A percentile compares a stretch with the other conserved stretches of the same genome.
Conservation (phyloP, 64 coral and sea anemone genomes). For the Dendrophyllia cribrosa region DNA sequence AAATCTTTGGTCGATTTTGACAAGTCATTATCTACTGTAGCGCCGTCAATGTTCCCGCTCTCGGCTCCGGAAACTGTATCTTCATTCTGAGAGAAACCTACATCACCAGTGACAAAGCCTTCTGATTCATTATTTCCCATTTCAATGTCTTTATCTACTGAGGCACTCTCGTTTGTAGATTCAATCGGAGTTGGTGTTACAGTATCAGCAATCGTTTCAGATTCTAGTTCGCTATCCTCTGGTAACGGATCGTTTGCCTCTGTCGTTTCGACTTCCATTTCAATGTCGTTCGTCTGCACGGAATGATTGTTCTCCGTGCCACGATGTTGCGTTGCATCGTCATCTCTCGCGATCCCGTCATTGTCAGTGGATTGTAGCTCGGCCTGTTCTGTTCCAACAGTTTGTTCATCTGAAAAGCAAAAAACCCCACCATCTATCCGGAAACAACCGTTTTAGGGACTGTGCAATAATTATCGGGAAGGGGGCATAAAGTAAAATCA, state of each 20-base stretch:
- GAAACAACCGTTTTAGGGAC: too few species aligned
- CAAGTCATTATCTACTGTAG: conserved; percentile 4
- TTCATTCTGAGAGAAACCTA: background rate
- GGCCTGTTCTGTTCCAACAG: background rate
- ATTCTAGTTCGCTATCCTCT: background rate
- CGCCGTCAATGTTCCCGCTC: too few species aligned
- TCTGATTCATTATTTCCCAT: background rate
- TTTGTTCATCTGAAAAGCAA: background rate
- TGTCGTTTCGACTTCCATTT: background rate
- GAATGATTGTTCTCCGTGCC: background rate
- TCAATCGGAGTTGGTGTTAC: background rate
- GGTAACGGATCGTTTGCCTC: background rate
- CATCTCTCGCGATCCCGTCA: background rate
- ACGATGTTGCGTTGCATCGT: background rate
- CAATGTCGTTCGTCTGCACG: background rate
- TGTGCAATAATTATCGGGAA: too few species aligned
- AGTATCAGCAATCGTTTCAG: background rate
- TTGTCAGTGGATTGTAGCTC: background rate
- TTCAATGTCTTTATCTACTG: background rate
- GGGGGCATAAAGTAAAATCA: too few species aligned
- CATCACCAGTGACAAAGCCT: background rate
- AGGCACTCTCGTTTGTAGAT: background rate
- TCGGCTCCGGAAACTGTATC: background rate
- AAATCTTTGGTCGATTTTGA: background rate
- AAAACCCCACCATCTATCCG: background rate